phyloP scores from a whole-genome alignment of 2,888 invertebrate genomes.

The Gnatocerus cornutus region DNA sequence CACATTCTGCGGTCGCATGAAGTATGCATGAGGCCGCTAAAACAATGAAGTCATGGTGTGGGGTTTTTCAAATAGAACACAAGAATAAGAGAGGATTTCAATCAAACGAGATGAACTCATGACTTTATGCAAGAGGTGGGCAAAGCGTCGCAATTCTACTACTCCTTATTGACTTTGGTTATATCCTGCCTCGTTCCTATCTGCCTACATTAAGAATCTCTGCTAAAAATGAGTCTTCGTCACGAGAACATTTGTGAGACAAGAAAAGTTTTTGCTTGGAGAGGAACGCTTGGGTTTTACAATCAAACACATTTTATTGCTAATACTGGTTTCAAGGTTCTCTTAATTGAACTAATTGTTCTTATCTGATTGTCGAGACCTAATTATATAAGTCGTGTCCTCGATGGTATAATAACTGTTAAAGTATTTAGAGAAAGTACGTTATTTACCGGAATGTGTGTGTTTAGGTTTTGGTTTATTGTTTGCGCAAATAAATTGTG shows the following conservation, averaged over 20 bases:
- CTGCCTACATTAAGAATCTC: slow-evolving; percentile 60
- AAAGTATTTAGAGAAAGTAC: too few species aligned
- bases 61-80: slow-evolving; percentile 70
- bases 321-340: too few species aligned
- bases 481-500: too few species aligned
- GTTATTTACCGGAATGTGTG: too few species aligned
- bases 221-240: slow-evolving; percentile 48
- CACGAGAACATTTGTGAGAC: slow-evolving; percentile 43
- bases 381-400: too few species aligned
- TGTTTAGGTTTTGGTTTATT: too few species aligned
- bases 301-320: too few species aligned
- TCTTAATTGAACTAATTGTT: too few species aligned
- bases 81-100: slow-evolving; percentile 72
- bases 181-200: slow-evolving; percentile 56
- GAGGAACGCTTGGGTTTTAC: too few species aligned
- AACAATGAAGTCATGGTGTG: slow-evolving; percentile 70
- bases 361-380: too few species aligned
- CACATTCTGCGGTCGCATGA: slow-evolving; percentile 66
- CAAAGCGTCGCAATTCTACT: slow-evolving; percentile 52
- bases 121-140: slow-evolving; percentile 71
- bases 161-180: slow-evolving; percentile 52
- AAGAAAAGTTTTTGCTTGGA: slow-evolving; percentile 21
- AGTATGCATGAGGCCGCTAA: slow-evolving; percentile 71
- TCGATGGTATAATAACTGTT: too few species aligned
- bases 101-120: slow-evolving; percentile 73